Evolutionary conservation across 2,888 invertebrate species (phyloP).

Genomic region (Neoitamus cyanurus): DNA sequence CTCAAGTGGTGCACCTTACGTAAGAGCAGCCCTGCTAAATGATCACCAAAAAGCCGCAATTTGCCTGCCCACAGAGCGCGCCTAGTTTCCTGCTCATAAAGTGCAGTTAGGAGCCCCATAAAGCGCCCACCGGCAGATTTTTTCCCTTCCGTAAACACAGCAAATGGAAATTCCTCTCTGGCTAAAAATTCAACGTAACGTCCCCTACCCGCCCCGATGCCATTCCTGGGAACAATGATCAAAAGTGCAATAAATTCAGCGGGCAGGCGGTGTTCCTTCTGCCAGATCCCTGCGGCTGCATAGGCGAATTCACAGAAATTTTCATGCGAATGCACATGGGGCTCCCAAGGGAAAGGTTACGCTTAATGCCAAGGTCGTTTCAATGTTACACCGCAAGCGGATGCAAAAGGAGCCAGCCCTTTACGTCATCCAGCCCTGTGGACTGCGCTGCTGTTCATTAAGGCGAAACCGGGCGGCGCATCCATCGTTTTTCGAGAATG

Average conservation of each 20-base stretch:
- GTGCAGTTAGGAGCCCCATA: not conserved
- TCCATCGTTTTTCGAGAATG: not conserved
- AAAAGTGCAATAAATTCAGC: not conserved
- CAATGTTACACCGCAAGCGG: constrained; percentile 2
- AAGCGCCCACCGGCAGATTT: not conserved
- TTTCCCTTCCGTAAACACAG: not conserved
- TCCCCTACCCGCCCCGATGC: not conserved
- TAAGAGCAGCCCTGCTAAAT: not conserved
- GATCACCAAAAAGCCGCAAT: not conserved
- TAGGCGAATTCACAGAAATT: not conserved
- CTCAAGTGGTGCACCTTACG: not conserved
- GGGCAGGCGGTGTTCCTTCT: not conserved
- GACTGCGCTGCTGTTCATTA: not conserved
- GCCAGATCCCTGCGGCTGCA: not conserved
- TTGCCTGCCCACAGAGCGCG: not conserved
- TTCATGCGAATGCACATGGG: not conserved
- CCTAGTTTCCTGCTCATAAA: not conserved
- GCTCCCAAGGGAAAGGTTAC: constrained; percentile 35
- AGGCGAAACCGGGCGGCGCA: not conserved
- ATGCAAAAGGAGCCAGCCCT: not conserved
- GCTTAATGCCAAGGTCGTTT: constrained; percentile 27
- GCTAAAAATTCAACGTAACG: not conserved
- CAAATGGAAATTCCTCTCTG: not conserved
- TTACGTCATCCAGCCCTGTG: constrained; percentile 8
- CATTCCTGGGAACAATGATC: not conserved